These are phyloP conservation scores for Cremastinae sp. DNA, from an alignment of 2,888 invertebrate species.

Conservation along the genomic window DNA sequence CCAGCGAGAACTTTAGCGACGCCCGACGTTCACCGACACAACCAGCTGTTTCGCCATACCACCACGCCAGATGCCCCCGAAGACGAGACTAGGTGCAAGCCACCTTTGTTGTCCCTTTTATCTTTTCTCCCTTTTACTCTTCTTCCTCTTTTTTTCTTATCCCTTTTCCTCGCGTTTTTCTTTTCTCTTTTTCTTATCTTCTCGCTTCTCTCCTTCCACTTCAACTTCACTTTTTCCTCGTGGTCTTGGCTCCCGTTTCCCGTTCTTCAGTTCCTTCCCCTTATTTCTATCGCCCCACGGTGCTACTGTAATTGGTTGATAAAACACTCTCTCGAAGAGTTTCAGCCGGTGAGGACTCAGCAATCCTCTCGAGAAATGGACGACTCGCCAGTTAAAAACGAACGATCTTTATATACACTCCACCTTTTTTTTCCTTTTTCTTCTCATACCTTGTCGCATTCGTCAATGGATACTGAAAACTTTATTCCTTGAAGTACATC, in stretches of 20 bases:
- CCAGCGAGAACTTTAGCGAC: conserved; percentile 46
- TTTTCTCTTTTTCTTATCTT: conserved; percentile 25
- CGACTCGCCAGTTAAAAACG: conserved; percentile 50
- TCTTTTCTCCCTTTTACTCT: conserved; percentile 51
- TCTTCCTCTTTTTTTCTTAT: conserved; percentile 40
- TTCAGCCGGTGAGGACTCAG: conserved; percentile 55
- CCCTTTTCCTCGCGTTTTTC: conserved; percentile 28
- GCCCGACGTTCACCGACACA: conserved; percentile 54
- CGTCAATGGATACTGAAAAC: too few species aligned
- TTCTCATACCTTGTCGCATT: not conserved
- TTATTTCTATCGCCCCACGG: conserved; percentile 32
- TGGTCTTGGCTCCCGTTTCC: conserved; percentile 39
- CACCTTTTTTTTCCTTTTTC: not conserved
- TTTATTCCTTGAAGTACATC: too few species aligned
- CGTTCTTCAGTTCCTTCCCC: conserved; percentile 34
- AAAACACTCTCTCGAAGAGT: conserved; percentile 64
- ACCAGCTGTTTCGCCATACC: conserved; percentile 72
- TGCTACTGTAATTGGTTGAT: conserved; percentile 71
- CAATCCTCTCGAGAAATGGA: conserved; percentile 41
- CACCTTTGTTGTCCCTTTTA: conserved; percentile 67
- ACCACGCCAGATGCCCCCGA: conserved; percentile 71
- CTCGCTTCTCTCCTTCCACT: conserved; percentile 32
- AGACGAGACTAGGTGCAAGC: conserved; percentile 70
- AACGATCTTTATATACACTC: conserved; percentile 50
- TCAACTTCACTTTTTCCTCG: not conserved